Evolutionary conservation across 2,113 vertebrate genomes (phyloP), one percentile per base, ranked within the genome.

Genomic region (Penelope pileata): DNA sequence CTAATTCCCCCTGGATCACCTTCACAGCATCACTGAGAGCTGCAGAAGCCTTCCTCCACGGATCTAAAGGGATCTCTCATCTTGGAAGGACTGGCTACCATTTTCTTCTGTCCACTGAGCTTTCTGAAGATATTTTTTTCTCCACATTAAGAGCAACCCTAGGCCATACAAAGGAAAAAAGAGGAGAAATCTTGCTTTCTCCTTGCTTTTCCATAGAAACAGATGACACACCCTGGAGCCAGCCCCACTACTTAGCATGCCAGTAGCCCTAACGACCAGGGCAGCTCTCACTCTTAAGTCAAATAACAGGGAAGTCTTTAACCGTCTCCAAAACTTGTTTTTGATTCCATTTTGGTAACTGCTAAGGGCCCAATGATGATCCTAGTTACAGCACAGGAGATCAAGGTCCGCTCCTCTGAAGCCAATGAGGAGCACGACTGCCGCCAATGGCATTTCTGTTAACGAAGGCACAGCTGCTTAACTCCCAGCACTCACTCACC

Each of bases 261-360:
- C 45, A 2, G 9, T 5, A 24, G 22, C 26, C 8, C 0, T 19
- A 74, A 59, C 8, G 27, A 86, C n/a, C 67, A 2, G 47, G 5
- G 29, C 10, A 69, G 13, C 36, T 94, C 79, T 81, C 64, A 56
- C 24, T 45, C 48, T 27, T 36, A n/a, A n/a, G 21, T 6, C 40
- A 70, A 56, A 58, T 26, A 67, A 84, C 1, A 8, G 7, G 17
- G 62, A 83, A 36, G 10, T 34, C 63, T 11, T 34, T 74, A 69
- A 53, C 8, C 67, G 6, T 81, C 85, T 24, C 70, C 34, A 91
- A 62, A 72, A 53, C 34, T 2, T 60, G 24, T 6, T 29, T 91
- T 64, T 19, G 81, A 50, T 21, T 68, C 26, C 30, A 51, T 63
- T 92, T 60, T 75, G 43, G n/a, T 6, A 60, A 74, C 40, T 68